Conservation (phyloP, 2,113 vertebrate genomes). For the Nipponia nippon region DNA sequence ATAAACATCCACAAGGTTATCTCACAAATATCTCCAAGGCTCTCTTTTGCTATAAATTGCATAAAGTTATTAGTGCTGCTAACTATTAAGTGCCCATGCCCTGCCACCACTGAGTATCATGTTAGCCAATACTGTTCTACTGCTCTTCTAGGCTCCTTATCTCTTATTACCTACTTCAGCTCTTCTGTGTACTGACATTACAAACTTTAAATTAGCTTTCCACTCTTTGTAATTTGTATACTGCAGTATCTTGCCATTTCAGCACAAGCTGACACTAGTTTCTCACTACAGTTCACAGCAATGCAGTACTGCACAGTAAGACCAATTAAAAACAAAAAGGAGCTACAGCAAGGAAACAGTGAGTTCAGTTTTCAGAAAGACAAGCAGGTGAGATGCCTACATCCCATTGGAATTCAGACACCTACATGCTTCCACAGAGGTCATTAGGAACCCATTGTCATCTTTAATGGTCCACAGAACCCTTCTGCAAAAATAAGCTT, state of each 20-base stretch:
- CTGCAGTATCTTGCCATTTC: no score
- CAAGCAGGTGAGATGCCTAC: not conserved
- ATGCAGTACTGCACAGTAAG: not conserved
- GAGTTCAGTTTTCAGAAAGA: not conserved
- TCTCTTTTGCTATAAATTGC: not conserved
- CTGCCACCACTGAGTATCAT: not conserved
- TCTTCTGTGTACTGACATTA: not conserved
- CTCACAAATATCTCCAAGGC: not conserved
- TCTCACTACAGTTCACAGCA: not conserved
- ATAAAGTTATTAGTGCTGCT: not conserved
- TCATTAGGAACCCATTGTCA: not conserved
- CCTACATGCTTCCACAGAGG: not conserved
- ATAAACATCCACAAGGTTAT: not conserved
- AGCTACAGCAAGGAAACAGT: not conserved
- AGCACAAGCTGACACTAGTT: not conserved
- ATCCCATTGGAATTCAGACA: not conserved
- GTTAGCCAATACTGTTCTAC: not conserved
- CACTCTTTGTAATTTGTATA: not conserved
- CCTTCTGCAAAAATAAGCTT: not conserved
- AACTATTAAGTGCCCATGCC: not conserved
- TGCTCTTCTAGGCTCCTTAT: not conserved
- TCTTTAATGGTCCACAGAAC: not conserved
- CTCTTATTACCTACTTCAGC: not conserved
- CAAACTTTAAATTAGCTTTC: not conserved
- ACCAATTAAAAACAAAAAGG: no score